phyloP scores from a whole-genome alignment of 2,113 vertebrate genomes.

The Labeo rohita region DNA sequence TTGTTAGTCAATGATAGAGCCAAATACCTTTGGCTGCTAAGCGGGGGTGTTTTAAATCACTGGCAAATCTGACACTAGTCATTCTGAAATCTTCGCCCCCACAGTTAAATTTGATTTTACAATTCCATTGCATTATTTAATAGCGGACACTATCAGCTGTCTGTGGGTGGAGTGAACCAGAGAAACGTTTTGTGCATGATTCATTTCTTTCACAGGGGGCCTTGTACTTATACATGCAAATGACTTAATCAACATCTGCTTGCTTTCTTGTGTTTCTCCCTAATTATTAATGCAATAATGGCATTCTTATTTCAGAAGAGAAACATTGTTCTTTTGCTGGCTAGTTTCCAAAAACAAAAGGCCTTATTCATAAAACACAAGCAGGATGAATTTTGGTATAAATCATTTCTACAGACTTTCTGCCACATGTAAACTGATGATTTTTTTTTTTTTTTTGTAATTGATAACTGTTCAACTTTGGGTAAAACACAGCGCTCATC shows the following conservation, averaged over 20 bases:
- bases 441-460: too few species aligned
- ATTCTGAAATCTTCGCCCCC: constrained; percentile 16
- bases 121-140: constrained; percentile 11
- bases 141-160: not conserved
- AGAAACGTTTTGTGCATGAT: not conserved
- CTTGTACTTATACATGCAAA: not conserved
- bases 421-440: too few species aligned
- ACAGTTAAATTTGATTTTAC: not conserved
- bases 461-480: too few species aligned
- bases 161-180: not conserved
- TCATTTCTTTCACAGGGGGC: too few species aligned
- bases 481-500: too few species aligned
- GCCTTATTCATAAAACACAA: too few species aligned
- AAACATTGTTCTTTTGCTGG: not conserved
- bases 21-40: not conserved
- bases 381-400: too few species aligned
- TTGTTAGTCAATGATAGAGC: constrained; percentile 12
- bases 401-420: too few species aligned
- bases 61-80: not conserved
- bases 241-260: not conserved
- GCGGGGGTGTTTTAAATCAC: not conserved
- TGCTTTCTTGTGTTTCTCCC: not conserved
- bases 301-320: not conserved
- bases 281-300: not conserved
- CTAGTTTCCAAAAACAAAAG: not conserved